phyloP scores from a whole-genome alignment of 2,888 invertebrate genomes.

The Stenoptilia bipunctidactyla region DNA sequence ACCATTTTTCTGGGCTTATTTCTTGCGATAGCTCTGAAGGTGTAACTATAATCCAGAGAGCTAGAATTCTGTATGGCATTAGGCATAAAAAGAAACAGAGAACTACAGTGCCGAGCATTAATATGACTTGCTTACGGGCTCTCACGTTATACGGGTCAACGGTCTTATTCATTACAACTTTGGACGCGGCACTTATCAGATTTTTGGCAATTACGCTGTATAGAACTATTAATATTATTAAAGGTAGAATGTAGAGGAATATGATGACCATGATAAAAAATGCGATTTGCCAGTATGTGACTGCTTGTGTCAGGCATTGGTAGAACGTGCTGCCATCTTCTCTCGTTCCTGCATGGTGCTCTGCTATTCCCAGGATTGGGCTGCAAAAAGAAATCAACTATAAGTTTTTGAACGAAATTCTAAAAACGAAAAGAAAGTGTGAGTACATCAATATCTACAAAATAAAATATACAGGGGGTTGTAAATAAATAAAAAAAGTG shows the following conservation, averaged over 20 bases:
- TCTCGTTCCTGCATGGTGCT: constrained; percentile 77
- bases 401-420: too few species aligned
- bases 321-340: constrained; percentile 78
- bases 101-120: constrained; percentile 90
- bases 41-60: constrained; percentile 84
- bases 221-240: constrained; percentile 82
- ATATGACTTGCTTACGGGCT: constrained; percentile 85
- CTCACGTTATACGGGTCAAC: constrained; percentile 78
- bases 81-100: constrained; percentile 90
- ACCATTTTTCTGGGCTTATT: constrained; percentile 83
- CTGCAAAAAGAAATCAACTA: constrained; percentile 64
- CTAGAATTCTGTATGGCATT: constrained; percentile 87
- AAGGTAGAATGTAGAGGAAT: constrained; percentile 85
- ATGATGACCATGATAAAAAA: constrained; percentile 85
- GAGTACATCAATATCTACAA: too few species aligned
- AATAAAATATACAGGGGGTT: too few species aligned
- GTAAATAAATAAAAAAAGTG: too few species aligned
- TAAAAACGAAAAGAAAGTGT: too few species aligned
- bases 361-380: constrained; percentile 82
- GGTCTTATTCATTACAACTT: constrained; percentile 78
- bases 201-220: constrained; percentile 89
- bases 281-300: constrained; percentile 80
- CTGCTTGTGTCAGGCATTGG: constrained; percentile 84
- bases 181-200: constrained; percentile 78
- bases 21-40: constrained; percentile 76